Base-by-base conservation (phyloP, 2,113 vertebrate genomes). In the Propithecus coquereli region DNA sequence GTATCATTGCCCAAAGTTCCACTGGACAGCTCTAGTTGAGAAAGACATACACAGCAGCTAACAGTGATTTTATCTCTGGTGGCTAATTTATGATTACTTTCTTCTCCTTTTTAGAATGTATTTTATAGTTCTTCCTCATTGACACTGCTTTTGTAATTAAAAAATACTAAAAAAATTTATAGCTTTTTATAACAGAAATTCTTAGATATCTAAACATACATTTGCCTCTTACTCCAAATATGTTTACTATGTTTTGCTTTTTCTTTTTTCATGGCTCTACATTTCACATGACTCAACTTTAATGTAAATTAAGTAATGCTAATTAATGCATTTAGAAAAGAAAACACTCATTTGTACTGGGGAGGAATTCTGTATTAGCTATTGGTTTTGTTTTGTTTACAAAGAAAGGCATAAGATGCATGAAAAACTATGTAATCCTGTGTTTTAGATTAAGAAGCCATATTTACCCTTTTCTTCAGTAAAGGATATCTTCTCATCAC, bases 281-380 rank as follows among this genome's bases (percentile, higher is more conserved):
- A 86, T 68, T 90, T 92, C 34, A 91, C 25, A 84, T 23, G 61
- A 90, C 17, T 94, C 37, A 71, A 83, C 59, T 82, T 90, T 74
- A 85, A 87, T 25, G 11, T 30, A 88, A 90, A 94, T 27, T 45
- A 91, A 65, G 27, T 80, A 66, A 90, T 34, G 54, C 34, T 54
- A 76, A 77, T 68, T 63, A 90, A 77, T 57, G 79, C 13, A 87
- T 77, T 92, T 65, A 92, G 34, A 63, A 91, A 87, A 91, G 18
- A 43, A 90, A 71, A 87, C 59, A 82, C 18, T 79, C 73, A 74
- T 68, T 17, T 74, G 12, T 66, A 92, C 23, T 79, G 11, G 4
- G 14, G 23, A 94, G 2, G 18, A 95, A 94, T 92, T 83, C n/a
- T 63, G 25, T 70, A 91, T 45, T 40, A 54, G 8, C 43, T 61